Percentiles rank a stretch among this genome's conserved stretches.
Conservation (phyloP, 1,140 invertebrate genomes). For the Neodiprion lecontei region DNA sequence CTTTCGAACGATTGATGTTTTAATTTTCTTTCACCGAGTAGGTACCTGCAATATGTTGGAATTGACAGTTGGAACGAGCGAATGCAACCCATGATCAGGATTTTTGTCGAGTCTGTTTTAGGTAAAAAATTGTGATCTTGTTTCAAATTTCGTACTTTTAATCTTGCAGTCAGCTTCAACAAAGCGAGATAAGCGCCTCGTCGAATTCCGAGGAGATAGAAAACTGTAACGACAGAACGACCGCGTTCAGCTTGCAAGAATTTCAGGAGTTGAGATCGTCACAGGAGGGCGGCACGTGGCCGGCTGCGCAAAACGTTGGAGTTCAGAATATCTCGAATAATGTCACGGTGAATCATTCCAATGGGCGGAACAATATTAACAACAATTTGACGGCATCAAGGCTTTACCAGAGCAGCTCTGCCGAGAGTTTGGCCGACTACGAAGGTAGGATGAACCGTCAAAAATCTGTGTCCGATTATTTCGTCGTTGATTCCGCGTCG, state of each 20-base stretch:
- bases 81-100: constrained; percentile 8
- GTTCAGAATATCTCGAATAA: constrained; percentile 45
- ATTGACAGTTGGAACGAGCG: constrained; percentile 23
- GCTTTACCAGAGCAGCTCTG: constrained; percentile 49
- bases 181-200: constrained; percentile 30
- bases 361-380: constrained; percentile 45
- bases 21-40: constrained; percentile 19
- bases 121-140: too few species aligned
- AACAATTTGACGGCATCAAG: constrained; percentile 52
- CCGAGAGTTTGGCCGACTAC: constrained; percentile 57
- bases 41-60: constrained; percentile 28
- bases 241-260: constrained; percentile 17
- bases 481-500: too few species aligned
- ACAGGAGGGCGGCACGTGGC: constrained; percentile 54
- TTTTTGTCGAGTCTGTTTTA: too few species aligned
- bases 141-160: not conserved
- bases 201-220: constrained; percentile 40
- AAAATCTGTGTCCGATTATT: not conserved
- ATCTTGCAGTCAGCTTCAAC: constrained; percentile 44
- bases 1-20: not conserved
- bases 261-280: constrained; percentile 48
- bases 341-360: constrained; percentile 27
- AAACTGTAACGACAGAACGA: constrained; percentile 42
- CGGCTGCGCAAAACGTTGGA: constrained; percentile 30
- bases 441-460: constrained; percentile 45